Conservation (phyloP, 2,888 invertebrate species). For the Leucophora obtusa region DNA sequence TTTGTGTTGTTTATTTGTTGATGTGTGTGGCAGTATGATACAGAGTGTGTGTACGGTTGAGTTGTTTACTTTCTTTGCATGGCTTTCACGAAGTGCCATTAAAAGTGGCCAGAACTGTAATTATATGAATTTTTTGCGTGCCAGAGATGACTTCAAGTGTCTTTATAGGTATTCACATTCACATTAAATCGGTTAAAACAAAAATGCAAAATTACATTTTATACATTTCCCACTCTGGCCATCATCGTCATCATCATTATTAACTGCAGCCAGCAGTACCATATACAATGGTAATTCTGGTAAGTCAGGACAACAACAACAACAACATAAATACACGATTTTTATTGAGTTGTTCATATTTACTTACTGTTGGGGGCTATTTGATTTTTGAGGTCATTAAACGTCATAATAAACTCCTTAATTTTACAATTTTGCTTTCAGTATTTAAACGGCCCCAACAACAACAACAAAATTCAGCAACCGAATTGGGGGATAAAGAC, state of each 20-base stretch:
- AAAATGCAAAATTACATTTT: slow-evolving; percentile 24
- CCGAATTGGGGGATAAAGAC: slow-evolving; percentile 2
- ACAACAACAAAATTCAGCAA: neutral
- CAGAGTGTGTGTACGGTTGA: slow-evolving; percentile 30
- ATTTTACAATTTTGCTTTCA: slow-evolving; percentile 59
- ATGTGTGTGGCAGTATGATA: slow-evolving; percentile 3
- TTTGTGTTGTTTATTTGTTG: slow-evolving; percentile 17
- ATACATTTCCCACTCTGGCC: slow-evolving; percentile 13
- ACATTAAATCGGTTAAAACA: slow-evolving; percentile 21
- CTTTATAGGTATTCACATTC: slow-evolving; percentile 46
- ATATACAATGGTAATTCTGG: neutral
- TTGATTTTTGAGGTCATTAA: slow-evolving; percentile 61
- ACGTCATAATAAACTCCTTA: slow-evolving; percentile 62
- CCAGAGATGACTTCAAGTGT: slow-evolving; percentile 58
- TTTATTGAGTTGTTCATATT: slow-evolving; percentile 63
- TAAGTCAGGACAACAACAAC: neutral
- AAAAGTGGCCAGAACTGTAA: slow-evolving; percentile 60
- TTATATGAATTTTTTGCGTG: slow-evolving; percentile 55
- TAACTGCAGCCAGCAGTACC: slow-evolving; percentile 16
- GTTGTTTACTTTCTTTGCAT: slow-evolving; percentile 60
- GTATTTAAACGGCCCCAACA: slow-evolving; percentile 18
- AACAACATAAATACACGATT: slow-evolving; percentile 41
- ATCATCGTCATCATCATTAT: neutral
- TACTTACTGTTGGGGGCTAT: slow-evolving; percentile 61
- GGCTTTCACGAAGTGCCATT: slow-evolving; percentile 59